Percentiles rank a stretch among this genome's conserved stretches.
Conservation (phyloP, 2,113 vertebrate species). For the Laticauda colubrina region DNA sequence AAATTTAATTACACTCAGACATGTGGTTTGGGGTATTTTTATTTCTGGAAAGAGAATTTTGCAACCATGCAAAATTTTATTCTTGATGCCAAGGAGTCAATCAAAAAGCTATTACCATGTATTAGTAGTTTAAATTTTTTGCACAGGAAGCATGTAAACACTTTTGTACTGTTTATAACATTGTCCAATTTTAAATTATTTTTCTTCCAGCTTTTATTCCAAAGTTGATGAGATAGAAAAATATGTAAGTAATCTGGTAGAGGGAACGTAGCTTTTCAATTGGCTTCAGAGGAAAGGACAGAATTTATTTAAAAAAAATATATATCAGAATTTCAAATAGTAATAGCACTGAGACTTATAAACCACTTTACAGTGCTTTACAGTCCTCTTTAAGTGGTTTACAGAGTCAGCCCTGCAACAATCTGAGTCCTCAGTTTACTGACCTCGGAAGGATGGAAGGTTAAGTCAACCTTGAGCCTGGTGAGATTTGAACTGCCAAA, state of each 20-base stretch:
- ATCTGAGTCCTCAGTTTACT: too few species aligned
- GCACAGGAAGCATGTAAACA: conserved; percentile 57
- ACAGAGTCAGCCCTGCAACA: too few species aligned
- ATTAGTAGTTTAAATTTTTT: conserved; percentile 52
- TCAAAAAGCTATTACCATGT: conserved; percentile 63
- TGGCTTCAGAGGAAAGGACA: neutral
- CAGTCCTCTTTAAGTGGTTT: too few species aligned
- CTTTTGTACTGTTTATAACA: conserved; percentile 39
- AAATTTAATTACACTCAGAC: conserved; percentile 53
- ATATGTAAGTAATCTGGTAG: conserved; percentile 32
- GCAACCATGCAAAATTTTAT: conserved; percentile 52
- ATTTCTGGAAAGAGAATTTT: conserved; percentile 47
- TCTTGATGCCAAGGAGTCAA: conserved; percentile 57
- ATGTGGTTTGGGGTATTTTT: conserved; percentile 56
- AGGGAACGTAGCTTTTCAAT: conserved; percentile 42
- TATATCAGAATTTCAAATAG: neutral
- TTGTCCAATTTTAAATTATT: neutral
- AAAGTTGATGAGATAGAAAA: conserved; percentile 26
- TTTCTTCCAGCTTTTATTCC: conserved; percentile 1
- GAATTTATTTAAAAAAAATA: neutral
- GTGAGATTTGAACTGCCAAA: too few species aligned
- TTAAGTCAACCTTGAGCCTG: too few species aligned
- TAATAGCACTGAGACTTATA: too few species aligned
- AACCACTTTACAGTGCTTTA: too few species aligned
- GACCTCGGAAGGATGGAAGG: too few species aligned